Conservation (phyloP, 2,888 invertebrate species). For the Andricus quercusramuli region DNA sequence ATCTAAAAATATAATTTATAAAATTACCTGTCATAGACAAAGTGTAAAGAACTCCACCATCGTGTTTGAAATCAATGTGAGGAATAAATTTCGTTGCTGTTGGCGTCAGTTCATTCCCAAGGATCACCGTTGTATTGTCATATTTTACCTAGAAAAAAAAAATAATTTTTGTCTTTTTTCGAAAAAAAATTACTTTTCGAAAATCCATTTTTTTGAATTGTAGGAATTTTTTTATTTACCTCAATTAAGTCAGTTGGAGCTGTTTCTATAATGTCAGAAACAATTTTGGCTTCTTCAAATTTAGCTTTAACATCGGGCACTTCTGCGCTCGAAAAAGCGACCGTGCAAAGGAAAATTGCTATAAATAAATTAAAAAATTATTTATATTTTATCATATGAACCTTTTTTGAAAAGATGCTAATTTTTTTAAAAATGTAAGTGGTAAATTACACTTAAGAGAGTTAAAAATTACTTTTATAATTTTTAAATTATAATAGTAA, state of each 20-base stretch:
- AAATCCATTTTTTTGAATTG: neutral
- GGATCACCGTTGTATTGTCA: constrained; percentile 67
- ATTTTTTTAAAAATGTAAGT: too few species aligned
- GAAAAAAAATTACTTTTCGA: too few species aligned
- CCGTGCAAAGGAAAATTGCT: constrained; percentile 64
- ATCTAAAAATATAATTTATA: neutral
- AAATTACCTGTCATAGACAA: constrained; percentile 72
- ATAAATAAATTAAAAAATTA: constrained; percentile 12
- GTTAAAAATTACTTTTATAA: too few species aligned
- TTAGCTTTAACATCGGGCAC: constrained; percentile 68
- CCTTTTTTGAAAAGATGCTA: too few species aligned
- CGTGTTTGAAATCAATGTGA: constrained; percentile 74
- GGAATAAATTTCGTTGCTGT: constrained; percentile 71
- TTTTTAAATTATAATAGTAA: too few species aligned
- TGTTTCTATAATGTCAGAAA: constrained; percentile 70
- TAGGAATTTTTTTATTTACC: constrained; percentile 59
- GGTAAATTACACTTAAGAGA: too few species aligned
- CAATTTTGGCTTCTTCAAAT: constrained; percentile 71
- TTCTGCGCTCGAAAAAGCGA: constrained; percentile 54
- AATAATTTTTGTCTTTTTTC: neutral
- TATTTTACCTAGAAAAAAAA: constrained; percentile 70
- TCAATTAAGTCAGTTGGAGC: constrained; percentile 71
- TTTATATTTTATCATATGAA: neutral
- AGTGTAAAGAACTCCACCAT: constrained; percentile 76
- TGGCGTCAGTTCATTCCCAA: constrained; percentile 74